Percentiles rank a stretch among this genome's conserved stretches.
phyloP scores from a whole-genome alignment of 1,140 invertebrate genomes.

The Macrosteles quadrilineatus region DNA sequence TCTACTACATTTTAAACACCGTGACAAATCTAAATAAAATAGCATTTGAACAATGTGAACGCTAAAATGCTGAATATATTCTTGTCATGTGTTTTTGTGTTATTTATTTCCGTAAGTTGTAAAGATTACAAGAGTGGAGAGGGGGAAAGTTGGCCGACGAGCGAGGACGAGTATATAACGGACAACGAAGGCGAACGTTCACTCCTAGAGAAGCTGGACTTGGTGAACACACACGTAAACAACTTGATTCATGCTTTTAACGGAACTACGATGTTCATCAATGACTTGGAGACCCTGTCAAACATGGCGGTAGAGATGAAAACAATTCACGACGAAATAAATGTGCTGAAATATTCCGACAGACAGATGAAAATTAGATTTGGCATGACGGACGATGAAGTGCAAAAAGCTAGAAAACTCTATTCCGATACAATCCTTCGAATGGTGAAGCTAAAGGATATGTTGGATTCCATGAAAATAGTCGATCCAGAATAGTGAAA shows the following conservation, averaged over 20 bases:
- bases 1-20: no score
- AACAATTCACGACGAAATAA: not conserved
- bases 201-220: not conserved
- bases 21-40: no score
- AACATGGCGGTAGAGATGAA: slow-evolving; percentile 7
- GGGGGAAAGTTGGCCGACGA: slow-evolving; percentile 1
- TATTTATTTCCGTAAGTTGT: no score
- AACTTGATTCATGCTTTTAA: not conserved
- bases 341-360: not conserved
- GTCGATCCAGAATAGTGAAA: no score
- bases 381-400: not conserved
- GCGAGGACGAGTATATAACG: slow-evolving; percentile 2
- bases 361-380: not conserved
- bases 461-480: not conserved
- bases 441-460: not conserved
- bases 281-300: not conserved
- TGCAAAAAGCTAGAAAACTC: not conserved
- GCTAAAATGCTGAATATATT: no score
- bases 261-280: not conserved
- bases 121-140: slow-evolving; percentile 1
- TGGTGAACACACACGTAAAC: not conserved
- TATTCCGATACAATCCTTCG: not conserved
- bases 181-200: slow-evolving; percentile 9
- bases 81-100: no score
- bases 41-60: no score